These are phyloP conservation scores for Drosophila pachea DNA, from an alignment of 1,140 invertebrate species.

Conservation along the genomic window DNA sequence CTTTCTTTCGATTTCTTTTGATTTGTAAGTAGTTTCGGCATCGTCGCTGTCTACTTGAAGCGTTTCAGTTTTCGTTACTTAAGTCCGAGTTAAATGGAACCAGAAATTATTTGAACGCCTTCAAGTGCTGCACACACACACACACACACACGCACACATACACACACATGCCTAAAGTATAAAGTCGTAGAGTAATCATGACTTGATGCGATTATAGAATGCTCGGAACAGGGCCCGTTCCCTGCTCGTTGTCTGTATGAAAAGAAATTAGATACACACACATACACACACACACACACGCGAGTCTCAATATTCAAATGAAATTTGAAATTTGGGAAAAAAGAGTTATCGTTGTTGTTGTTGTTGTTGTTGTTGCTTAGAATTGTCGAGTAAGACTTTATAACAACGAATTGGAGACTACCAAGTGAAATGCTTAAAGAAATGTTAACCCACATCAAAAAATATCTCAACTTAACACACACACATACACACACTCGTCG, in stretches of 20 bases:
- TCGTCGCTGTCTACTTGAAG: constrained; percentile 59
- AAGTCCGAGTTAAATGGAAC: constrained; percentile 76
- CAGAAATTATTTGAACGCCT: constrained; percentile 75
- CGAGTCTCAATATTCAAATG: constrained; percentile 71
- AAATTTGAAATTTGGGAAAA: constrained; percentile 49
- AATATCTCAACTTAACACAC: constrained; percentile 47
- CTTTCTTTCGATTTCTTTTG: constrained; percentile 56
- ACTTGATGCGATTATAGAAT: constrained; percentile 77
- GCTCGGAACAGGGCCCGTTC: constrained; percentile 39
- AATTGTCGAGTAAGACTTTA: constrained; percentile 63
- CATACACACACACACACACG: constrained; percentile 28
- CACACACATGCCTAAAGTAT: constrained; percentile 33
- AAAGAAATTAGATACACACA: constrained; percentile 74
- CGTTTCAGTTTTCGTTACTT: constrained; percentile 62
- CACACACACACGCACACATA: constrained; percentile 37
- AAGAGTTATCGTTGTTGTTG: constrained; percentile 47
- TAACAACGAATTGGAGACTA: constrained; percentile 46
- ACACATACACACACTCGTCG: constrained; percentile 28
- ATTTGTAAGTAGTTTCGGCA: constrained; percentile 52
- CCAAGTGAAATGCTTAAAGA: constrained; percentile 55
- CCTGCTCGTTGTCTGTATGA: constrained; percentile 52
- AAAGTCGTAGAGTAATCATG: constrained; percentile 72
- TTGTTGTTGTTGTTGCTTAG: constrained; percentile 45
- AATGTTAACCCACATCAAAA: constrained; percentile 66
- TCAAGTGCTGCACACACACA: constrained; percentile 63